Conservation (phyloP, 1,140 invertebrate species). For the Pararge aegeria region DNA sequence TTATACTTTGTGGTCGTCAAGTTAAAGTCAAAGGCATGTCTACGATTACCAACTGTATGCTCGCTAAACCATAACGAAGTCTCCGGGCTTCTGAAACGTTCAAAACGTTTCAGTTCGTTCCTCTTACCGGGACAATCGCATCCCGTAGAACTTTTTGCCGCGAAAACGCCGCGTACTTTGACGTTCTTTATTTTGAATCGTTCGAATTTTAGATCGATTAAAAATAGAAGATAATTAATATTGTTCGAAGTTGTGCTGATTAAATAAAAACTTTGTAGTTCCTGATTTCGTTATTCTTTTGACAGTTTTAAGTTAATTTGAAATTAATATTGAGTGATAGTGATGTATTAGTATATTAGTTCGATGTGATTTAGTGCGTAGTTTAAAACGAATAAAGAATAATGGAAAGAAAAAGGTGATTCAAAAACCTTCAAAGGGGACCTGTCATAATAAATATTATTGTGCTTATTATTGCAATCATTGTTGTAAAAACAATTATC, state of each 20-base stretch:
- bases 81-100: slow-evolving; percentile 30
- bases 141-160: slow-evolving; percentile 22
- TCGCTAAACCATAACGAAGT: not conserved
- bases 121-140: slow-evolving; percentile 37
- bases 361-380: slow-evolving; percentile 7
- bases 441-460: not conserved
- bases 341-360: not conserved
- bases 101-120: slow-evolving; percentile 39
- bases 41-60: not conserved
- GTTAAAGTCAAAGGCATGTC: too few species aligned
- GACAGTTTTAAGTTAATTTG: not conserved
- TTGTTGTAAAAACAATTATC: too few species aligned
- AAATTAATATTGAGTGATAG: not conserved
- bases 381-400: slow-evolving; percentile 25
- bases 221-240: not conserved
- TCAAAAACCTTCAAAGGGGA: too few species aligned
- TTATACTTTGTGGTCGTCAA: too few species aligned
- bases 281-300: too few species aligned
- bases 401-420: slow-evolving; percentile 68
- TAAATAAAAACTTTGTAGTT: too few species aligned
- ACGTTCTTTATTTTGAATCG: slow-evolving; percentile 3
- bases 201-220: not conserved
- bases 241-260: too few species aligned
- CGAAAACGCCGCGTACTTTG: slow-evolving; percentile 9
- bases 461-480: slow-evolving; percentile 1